These are phyloP conservation scores for Catocala fraxini DNA, from an alignment of 2,888 invertebrate species.

Conservation along the genomic window DNA sequence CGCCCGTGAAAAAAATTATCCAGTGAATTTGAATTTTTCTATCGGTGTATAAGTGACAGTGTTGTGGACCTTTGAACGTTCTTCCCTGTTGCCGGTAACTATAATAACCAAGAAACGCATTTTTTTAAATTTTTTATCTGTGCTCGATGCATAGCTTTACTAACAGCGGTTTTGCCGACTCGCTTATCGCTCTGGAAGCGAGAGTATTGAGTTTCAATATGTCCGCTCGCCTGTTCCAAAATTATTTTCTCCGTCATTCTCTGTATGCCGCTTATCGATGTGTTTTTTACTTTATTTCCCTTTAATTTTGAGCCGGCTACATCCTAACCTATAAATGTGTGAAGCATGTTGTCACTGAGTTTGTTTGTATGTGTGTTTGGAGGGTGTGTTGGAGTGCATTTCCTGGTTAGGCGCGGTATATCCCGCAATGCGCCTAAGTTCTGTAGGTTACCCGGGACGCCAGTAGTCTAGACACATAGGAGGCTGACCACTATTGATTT, in stretches of 20 bases:
- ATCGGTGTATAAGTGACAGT: conserved; percentile 78
- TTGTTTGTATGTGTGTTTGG: conserved; percentile 29
- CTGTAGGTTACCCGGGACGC: conserved; percentile 39
- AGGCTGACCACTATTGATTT: conserved; percentile 64
- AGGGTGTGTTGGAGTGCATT: conserved; percentile 26
- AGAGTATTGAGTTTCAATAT: conserved; percentile 83
- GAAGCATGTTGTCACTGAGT: conserved; percentile 28
- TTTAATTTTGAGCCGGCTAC: conserved; percentile 53
- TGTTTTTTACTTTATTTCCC: conserved; percentile 56
- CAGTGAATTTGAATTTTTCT: conserved; percentile 67
- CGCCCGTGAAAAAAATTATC: conserved; percentile 65
- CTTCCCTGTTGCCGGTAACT: conserved; percentile 80
- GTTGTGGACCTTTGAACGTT: conserved; percentile 76
- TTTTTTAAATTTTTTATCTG: conserved; percentile 58
- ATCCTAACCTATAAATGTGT: conserved; percentile 72
- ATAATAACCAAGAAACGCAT: conserved; percentile 38
- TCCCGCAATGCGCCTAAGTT: conserved; percentile 64
- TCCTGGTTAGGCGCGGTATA: conserved; percentile 30
- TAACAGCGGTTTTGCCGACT: conserved; percentile 58
- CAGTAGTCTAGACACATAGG: conserved; percentile 60
- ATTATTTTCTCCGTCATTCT: conserved; percentile 71
- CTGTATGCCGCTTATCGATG: conserved; percentile 56
- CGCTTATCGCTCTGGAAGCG: conserved; percentile 73
- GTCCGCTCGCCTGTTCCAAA: conserved; percentile 80
- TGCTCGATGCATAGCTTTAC: conserved; percentile 52